phyloP scores from a whole-genome alignment of 2,797 vertebrate species.

The Tolypeutes matacus region DNA sequence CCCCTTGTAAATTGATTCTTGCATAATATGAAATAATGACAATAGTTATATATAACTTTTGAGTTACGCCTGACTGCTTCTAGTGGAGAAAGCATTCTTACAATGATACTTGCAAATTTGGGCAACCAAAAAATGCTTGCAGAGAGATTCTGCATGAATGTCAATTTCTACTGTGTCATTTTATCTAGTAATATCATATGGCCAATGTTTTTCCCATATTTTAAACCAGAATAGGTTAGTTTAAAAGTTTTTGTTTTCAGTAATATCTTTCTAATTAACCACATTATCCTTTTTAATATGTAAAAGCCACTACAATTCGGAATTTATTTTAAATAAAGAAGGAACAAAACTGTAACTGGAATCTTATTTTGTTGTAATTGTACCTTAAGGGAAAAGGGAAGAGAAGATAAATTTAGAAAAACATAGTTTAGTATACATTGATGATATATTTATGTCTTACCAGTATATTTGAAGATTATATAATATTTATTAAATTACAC shows the following conservation, averaged over 20 bases:
- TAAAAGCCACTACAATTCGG: conserved; percentile 51
- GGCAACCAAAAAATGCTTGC: background rate
- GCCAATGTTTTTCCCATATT: conserved; percentile 14
- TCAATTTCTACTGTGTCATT: conserved; percentile 16
- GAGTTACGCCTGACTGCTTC: background rate
- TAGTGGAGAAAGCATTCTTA: background rate
- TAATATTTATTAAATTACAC: conserved; percentile 19
- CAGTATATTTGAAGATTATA: conserved; percentile 24
- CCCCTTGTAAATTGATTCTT: conserved; percentile 35
- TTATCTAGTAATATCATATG: background rate
- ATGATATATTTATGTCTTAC: conserved; percentile 6
- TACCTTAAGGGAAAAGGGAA: background rate
- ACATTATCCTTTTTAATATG: conserved; percentile 26
- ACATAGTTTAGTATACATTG: background rate
- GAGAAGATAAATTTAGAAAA: conserved; percentile 44
- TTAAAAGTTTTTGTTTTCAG: conserved; percentile 21
- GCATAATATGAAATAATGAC: background rate
- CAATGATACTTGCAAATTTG: background rate
- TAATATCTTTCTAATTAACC: conserved; percentile 40
- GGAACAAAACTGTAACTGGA: conserved; percentile 4
- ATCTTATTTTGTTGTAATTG: conserved; percentile 40
- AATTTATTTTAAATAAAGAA: conserved; percentile 50
- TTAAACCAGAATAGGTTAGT: conserved; percentile 26
- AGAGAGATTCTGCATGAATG: background rate
- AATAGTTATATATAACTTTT: background rate